These are phyloP conservation scores for Varroa destructor DNA, from an alignment of 1,140 invertebrate genomes.

Conservation along the genomic window DNA sequence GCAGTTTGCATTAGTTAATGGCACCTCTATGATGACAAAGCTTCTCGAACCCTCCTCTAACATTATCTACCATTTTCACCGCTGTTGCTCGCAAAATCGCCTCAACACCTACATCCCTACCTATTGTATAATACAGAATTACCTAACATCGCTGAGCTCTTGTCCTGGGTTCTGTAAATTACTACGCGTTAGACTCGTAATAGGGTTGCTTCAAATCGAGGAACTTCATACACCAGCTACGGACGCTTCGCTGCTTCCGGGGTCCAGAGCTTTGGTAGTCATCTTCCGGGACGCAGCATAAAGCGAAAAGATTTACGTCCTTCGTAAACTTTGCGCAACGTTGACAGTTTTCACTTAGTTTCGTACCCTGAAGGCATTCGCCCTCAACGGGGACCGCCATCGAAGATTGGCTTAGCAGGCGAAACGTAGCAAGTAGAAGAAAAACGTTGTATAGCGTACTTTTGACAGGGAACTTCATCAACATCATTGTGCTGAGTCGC, in stretches of 20 bases:
- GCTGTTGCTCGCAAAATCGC: no score
- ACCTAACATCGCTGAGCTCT: no score
- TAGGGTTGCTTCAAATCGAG: slow-evolving; percentile 3
- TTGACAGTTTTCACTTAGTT: slow-evolving; percentile 10
- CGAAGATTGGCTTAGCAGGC: background rate
- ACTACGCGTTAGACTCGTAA: background rate
- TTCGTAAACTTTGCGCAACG: slow-evolving; percentile 18
- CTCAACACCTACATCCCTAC: no score
- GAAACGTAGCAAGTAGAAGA: background rate
- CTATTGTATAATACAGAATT: no score
- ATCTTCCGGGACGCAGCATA: slow-evolving; percentile 10
- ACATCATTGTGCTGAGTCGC: no score
- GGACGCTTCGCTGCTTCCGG: slow-evolving; percentile 7
- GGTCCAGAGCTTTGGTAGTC: background rate
- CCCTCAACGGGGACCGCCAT: slow-evolving; percentile 6
- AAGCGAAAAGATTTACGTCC: background rate
- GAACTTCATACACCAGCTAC: slow-evolving; percentile 20
- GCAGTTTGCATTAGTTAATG: no score
- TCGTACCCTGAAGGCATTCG: background rate
- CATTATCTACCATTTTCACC: no score
- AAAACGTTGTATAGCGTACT: no score
- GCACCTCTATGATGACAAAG: no score
- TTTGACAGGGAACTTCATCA: no score
- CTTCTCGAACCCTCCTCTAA: no score
- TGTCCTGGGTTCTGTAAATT: background rate